Base-by-base conservation (phyloP, 2,888 invertebrate genomes). In the Autographa pulchrina region DNA sequence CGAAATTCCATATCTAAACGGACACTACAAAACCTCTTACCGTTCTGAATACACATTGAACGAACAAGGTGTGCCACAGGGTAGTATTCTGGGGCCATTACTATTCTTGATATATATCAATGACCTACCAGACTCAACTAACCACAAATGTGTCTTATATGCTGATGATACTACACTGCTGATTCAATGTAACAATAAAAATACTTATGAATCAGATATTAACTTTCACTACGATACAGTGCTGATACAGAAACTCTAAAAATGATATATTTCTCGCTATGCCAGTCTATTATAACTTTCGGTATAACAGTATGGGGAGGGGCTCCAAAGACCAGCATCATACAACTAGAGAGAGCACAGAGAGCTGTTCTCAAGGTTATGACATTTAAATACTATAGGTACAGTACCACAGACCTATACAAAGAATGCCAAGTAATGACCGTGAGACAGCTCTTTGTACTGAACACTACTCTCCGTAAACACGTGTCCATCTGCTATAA, bases 371-470 rank as follows among this genome's bases (percentile, higher is more conserved):
- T 62, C 31, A 68, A 68, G 56, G 67, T 62, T 13, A 41, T 62
- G 61, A 18, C 68, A 14, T 68, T 41, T 7, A 68, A 68, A 32
- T 11, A 56, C n/a, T 58, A 31, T 56, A 16, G 68, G 2, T 68
- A 25, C 4, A 41, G 56, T 16, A 68, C 68, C 1, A 31, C 31
- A 18, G 52, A 56, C 54, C 35, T 68, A 16, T 62, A 56, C 1
- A 41, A 62, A 38, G 38, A 67, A 3, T 67, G 67, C 6, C 25
- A 62, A 16, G 38, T 67, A 7, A 16, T 67, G 67, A 62, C 62
- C 31, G 56, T 68, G 25, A 62, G 56, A 54, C 35, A 66, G 66
- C 35, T 66, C 60, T 60, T 61, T 66, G 41, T 65, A 16, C 64
- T 56, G 5, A 65, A 56, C 54, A 65, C 56, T 13, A 38, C 32